phyloP scores from a whole-genome alignment of 2,797 vertebrate species.

The Pangasius larnaudii region DNA sequence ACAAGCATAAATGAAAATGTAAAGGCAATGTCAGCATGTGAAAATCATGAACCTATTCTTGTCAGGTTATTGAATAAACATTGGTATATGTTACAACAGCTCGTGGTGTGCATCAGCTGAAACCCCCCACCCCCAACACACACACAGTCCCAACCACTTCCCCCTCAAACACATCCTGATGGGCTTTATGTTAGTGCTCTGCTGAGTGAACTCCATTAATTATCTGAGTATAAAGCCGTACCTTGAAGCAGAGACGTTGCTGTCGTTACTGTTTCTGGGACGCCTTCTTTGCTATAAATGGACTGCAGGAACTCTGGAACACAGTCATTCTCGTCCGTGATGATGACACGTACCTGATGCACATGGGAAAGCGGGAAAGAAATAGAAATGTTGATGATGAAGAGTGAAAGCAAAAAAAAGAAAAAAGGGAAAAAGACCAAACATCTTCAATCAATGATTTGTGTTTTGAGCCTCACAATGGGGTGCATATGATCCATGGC shows the following conservation, averaged over 20 bases:
- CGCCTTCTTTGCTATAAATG: conserved; percentile 85
- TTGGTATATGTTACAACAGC: background rate
- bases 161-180: no score
- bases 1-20: background rate
- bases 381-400: background rate
- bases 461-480: background rate
- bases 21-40: background rate
- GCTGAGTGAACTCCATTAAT: background rate
- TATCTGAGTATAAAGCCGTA: conserved; percentile 58
- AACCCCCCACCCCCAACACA: background rate
- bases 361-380: background rate
- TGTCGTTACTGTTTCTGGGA: conserved; percentile 85
- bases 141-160: no score
- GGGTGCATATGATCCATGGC: background rate
- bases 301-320: conserved; percentile 87
- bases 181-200: background rate
- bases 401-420: background rate
- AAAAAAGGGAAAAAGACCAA: background rate
- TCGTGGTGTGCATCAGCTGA: background rate
- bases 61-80: background rate
- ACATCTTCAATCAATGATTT: conserved; percentile 8
- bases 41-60: background rate
- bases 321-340: conserved; percentile 86
- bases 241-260: conserved; percentile 89
- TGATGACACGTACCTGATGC: conserved; percentile 81